A percentile compares a stretch with the other conserved stretches of the same genome.
These are phyloP conservation scores for Spheniscus mendiculus DNA, from an alignment of 2,113 vertebrate species.

Conservation along the genomic window DNA sequence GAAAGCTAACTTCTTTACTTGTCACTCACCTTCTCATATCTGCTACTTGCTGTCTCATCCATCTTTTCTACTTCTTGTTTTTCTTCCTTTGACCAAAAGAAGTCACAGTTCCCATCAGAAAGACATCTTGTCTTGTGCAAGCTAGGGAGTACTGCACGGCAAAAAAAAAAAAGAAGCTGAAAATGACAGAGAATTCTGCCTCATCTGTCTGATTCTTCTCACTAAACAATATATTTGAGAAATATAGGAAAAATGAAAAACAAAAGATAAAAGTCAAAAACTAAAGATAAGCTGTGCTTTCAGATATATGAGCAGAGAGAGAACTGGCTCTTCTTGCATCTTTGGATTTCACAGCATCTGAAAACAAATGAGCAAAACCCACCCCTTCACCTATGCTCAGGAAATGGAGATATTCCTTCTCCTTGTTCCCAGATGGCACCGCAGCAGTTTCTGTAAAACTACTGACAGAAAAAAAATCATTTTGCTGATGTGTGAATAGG, in stretches of 20 bases:
- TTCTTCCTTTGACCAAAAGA: background rate
- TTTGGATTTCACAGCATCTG: conserved; percentile 55
- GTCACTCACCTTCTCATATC: background rate
- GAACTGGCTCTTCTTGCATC: conserved; percentile 9
- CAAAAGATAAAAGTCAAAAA: conserved; percentile 8
- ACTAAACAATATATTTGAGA: conserved; percentile 54
- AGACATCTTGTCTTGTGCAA: background rate
- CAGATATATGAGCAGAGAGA: background rate
- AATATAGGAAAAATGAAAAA: conserved; percentile 25
- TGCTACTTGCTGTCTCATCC: background rate
- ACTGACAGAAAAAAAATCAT: background rate
- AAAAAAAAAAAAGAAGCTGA: background rate
- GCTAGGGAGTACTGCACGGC: background rate
- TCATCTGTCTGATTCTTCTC: conserved; percentile 49
- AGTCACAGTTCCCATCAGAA: background rate
- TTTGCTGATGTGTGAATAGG: background rate
- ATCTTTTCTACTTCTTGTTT: background rate
- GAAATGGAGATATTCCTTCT: conserved; percentile 46
- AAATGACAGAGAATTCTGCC: conserved; percentile 35
- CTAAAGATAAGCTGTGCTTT: conserved; percentile 2
- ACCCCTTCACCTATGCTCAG: background rate
- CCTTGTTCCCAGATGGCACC: background rate
- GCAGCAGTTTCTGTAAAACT: conserved; percentile 25
- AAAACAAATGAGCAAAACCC: background rate
- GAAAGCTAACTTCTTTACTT: background rate